Evolutionary conservation across 1,140 invertebrate species (phyloP), one percentile per base, ranked within the genome.

Genomic region (Popillia japonica): DNA sequence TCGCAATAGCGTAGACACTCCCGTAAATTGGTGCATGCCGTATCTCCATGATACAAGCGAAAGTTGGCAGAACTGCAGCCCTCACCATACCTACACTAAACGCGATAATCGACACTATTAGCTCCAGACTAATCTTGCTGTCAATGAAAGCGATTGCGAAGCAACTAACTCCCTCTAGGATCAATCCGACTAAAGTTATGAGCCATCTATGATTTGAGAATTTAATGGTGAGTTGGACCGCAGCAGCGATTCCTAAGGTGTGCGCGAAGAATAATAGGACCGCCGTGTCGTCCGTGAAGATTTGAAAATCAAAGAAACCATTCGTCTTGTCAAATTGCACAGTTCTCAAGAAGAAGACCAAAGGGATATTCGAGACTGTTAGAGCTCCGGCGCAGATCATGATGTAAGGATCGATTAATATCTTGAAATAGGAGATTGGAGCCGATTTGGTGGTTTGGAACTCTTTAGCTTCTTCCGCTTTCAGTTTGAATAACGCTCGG

Each of bases 1-100:
- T 64, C n/a, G 61, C 61, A 27, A 64, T 64, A 3, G 61, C 61
- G 61, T 64, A 64, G 10, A 64, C 61, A 20, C 61, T 64, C 3
- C 61, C 61, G 61, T 20, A 64, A 11, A 64, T 20, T 6, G 61
- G 61, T 1, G 8, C 61, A 27, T 64, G 61, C 9, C 61, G 61
- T 22, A 64, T 64, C 11, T 64, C 61, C 61, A 64, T 64, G 11
- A 64, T 27, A 4, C 61, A 64, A 22, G 61, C 61, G n/a, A 64
- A 22, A 6, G 61, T 64, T 7, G 61, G 61, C 17, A 64, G 6
- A 64, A 64, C 17, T 2, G 61, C 17, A 9, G 61, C 61, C 10
- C 61, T 22, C 3, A 64, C 11, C 61, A 27, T 64, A 8, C 61
- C 61, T 8, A 11, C 11, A 11, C 20, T 20, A 6, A 64, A 64